Base-by-base conservation (phyloP, 2,888 invertebrate genomes). In the Pseudanteris insignis region DNA sequence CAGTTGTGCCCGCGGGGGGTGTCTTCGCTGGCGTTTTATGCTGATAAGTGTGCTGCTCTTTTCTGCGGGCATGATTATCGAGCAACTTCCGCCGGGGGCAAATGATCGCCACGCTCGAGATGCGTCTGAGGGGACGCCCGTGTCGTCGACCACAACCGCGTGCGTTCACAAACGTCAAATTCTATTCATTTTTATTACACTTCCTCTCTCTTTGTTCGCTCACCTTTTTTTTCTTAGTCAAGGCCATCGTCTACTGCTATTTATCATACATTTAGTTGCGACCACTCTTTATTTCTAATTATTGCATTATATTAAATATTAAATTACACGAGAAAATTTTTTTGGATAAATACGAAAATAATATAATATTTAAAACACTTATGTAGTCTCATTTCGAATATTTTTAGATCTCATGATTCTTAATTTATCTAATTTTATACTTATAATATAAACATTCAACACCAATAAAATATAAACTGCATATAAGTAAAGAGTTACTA, bases 21-120 rank as follows among this genome's bases (percentile, higher is more conserved):
- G 60, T 67, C 64, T 64, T 54, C 68, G 65, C 69, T 67, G 66
- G 66, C 70, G 70, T 72, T 74, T 76, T 74, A 76, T 74, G 73
- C 70, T 74, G 72, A 76, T 76, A 76, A 76, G 75, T 76, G 76
- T 73, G 69, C 70, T 76, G 76, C 76, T 76, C 74, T 76, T 72
- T 76, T 75, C 72, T 70, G 63, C 72, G 69, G 63, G 68, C 61
- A 64, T 67, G 59, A 69, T 70, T 72, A 72, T 67, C 66, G 61
- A 63, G 41, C 67, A 64, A 67, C 71, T 73, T 72, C 75, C 72
- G 72, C 67, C 71, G 69, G 70, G 66, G 67, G 65, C 67, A 57
- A 69, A 70, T 71, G 72, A 74, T 70, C 69, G 64, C 59, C 64
- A 50, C 50, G 48, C 40, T 54, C 47, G 50, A 63, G 61, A 59